These are phyloP conservation scores for Alligator mississippiensis DNA, from an alignment of 2,113 vertebrate species.

Conservation along the genomic window DNA sequence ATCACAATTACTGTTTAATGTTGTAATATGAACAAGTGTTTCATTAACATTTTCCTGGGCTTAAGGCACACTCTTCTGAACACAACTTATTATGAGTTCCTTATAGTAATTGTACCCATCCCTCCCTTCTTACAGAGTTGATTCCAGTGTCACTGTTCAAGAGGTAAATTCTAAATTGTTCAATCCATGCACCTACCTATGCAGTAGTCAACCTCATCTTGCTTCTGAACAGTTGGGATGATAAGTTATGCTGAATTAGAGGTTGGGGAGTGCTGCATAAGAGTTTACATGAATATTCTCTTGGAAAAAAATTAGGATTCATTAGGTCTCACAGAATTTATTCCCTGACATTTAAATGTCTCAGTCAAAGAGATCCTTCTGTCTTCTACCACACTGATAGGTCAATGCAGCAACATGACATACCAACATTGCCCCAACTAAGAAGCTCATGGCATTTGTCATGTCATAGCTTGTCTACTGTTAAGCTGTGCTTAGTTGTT, in stretches of 20 bases:
- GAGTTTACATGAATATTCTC: background rate
- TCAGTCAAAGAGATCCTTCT: background rate
- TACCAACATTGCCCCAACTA: background rate
- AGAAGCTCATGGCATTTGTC: background rate
- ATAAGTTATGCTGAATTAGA: background rate
- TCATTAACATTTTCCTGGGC: conserved; percentile 29
- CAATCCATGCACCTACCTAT: background rate
- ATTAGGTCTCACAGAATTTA: background rate
- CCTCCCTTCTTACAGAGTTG: conserved; percentile 14
- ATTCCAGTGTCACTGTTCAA: background rate
- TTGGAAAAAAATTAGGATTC: background rate
- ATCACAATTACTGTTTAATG: conserved; percentile 29
- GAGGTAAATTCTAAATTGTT: conserved; percentile 54
- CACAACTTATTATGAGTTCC: background rate
- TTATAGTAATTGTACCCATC: conserved; percentile 2
- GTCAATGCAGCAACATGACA: conserved; percentile 6
- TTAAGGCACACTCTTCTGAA: conserved; percentile 21
- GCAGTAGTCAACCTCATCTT: background rate
- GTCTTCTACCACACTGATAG: background rate
- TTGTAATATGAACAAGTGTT: background rate
- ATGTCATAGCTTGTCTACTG: background rate
- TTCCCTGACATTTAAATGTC: conserved; percentile 15
- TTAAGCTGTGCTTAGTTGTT: background rate
- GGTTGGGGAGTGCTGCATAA: background rate
- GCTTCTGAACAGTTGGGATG: background rate